Evolutionary conservation across 2,797 vertebrate genomes (phyloP).

Genomic region (Propithecus perrieri): DNA sequence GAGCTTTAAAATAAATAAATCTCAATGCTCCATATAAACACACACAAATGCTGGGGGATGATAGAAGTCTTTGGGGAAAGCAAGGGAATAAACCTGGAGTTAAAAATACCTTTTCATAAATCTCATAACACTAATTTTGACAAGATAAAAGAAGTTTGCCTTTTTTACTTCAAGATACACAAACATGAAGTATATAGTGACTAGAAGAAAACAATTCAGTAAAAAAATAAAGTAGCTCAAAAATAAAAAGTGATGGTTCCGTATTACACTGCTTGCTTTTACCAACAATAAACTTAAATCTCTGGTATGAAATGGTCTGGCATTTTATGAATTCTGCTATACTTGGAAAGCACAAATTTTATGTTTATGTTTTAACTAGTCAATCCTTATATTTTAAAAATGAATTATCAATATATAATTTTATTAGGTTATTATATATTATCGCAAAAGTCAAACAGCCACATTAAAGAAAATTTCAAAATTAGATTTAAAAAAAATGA

Average conservation of each 20-base stretch:
- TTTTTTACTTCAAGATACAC: neutral
- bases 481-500: neutral
- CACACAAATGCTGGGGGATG: neutral
- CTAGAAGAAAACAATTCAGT: neutral
- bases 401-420: neutral
- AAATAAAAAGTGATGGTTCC: neutral
- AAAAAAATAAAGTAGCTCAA: neutral
- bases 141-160: neutral
- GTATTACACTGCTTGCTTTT: neutral
- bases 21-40: neutral
- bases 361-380: neutral
- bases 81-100: neutral
- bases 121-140: neutral
- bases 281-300: neutral
- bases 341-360: neutral
- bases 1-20: neutral
- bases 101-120: neutral
- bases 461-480: neutral
- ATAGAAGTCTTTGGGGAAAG: accelerated
- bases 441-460: neutral
- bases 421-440: neutral
- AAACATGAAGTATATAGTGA: neutral
- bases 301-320: neutral
- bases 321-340: neutral
- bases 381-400: slow-evolving; percentile 2